Evolutionary conservation across 2,797 vertebrate species (phyloP), one percentile per base, ranked within the genome.

Genomic region (Kryptolebias ocellatus): DNA sequence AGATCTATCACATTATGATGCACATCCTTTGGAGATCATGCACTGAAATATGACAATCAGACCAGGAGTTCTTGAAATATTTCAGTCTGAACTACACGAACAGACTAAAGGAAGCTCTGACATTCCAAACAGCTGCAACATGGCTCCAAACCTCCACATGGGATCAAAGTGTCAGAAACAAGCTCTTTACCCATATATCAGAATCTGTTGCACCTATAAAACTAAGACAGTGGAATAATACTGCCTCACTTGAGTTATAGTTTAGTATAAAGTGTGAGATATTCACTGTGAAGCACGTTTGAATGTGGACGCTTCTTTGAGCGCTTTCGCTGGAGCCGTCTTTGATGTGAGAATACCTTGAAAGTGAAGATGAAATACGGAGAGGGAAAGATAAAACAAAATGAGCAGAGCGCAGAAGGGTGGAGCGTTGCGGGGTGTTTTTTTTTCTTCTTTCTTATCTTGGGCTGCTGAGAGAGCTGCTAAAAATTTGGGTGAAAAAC

Each of bases 291-390:
- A 78, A 76, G 72, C 59, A 71, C 2, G 53, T 67, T 72, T 49
- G 45, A 70, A 60, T 50, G 34, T 20, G 4, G 66, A 70, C 34
- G 62, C 50, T 65, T 69, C 78, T 54, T 42, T 73, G 53, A 47
- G 2, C 49, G 72, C 62, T 44, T 51, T 58, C 5, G 10, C 53
- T 20, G 56, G 0, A 62, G 44, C 24, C 7, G 63, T 45, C 67
- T 83, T 70, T 84, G 68, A 85, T 72, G 64, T 73, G 60, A 83
- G 71, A 71, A 62, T 65, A 69, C 63, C 81, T 78, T 74, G 67
- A 64, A 83, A 78, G 42, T 60, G 34, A 50, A 76, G 64, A 71
- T 39, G 46, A 56, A 29, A 61, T 60, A 71, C 67, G 64, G 10
- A 78, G 65, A 73, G 52, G 49, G 29, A 53, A 57, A 59, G 54